Base-by-base conservation (phyloP, 1,140 invertebrate genomes). In the Platyscapa corneri region DNA sequence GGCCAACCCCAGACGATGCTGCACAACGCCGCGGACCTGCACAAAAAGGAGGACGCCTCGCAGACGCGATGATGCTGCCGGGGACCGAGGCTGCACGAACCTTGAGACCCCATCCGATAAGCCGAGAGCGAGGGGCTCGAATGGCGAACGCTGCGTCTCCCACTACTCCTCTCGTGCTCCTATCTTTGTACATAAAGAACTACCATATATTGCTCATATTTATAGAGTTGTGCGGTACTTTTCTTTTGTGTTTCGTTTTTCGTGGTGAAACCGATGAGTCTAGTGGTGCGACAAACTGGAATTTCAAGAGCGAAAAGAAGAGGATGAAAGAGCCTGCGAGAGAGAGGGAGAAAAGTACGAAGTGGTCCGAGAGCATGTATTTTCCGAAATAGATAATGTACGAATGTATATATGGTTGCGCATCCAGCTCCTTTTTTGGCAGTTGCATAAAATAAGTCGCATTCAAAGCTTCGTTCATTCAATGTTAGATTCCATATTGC, bases 21-120 rank as follows among this genome's bases (percentile, higher is more conserved):
- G 90, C 92, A 93, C 80, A 82, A 46, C 86, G 89, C 88, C 42
- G 88, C 89, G 18, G 93, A 94, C 78, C 91, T 94, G 86, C 93
- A 94, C 87, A 94, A 94, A 87, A 94, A 94, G 82, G 93, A 94
- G 84, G 93, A 94, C 78, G 80, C 90, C 5, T 92, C 93, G 39
- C 92, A 90, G 6, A 92, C 93, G 34, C 93, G 93, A 94, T 94
- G 93, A 94, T 94, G 81, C 46, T 70, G 85, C 42, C 39, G 74
- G 53, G 74, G 23, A 20, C n/a, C 49, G 56, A 30, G 34, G 34
- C 78, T 23, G 20, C 12, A 12, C 10, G 60, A 46, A 20, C 1
- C 18, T 46, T 49, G 56, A 60, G 56, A 14, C 56, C 56, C 23
- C 56, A 27, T 60, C 23, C 20, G 74, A 34, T 34, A 20, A 67